Conservation (phyloP, 2,797 vertebrate genomes). For the Harpagifer antarcticus region DNA sequence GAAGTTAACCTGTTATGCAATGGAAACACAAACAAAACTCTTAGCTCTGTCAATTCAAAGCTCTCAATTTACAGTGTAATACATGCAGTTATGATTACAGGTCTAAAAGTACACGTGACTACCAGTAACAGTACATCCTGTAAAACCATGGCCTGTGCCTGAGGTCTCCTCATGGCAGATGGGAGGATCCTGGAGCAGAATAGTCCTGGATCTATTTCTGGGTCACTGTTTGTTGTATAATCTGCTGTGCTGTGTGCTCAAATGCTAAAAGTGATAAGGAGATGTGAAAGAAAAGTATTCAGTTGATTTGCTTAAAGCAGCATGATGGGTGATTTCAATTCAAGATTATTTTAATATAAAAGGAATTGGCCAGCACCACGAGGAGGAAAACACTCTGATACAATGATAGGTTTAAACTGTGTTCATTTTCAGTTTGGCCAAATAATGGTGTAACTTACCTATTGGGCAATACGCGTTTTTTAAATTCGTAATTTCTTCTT, state of each 20-base stretch:
- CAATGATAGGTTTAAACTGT: background rate
- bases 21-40: slow-evolving; percentile 38
- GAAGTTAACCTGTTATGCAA: slow-evolving; percentile 46
- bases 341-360: slow-evolving; percentile 29
- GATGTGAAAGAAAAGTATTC: slow-evolving; percentile 3
- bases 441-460: background rate
- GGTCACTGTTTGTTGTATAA: slow-evolving; percentile 59
- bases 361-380: background rate
- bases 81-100: background rate
- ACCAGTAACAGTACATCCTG: slow-evolving; percentile 4
- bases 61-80: background rate
- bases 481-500: background rate
- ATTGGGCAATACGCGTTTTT: too few species aligned
- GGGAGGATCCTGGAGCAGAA: slow-evolving; percentile 64
- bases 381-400: background rate
- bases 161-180: slow-evolving; percentile 65
- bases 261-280: background rate
- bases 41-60: slow-evolving; percentile 1
- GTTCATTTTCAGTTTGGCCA: slow-evolving; percentile 5
- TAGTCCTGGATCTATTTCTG: slow-evolving; percentile 61
- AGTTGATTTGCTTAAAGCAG: slow-evolving; percentile 1
- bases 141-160: slow-evolving; percentile 35
- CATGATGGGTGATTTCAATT: slow-evolving; percentile 4
- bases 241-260: slow-evolving; percentile 22
- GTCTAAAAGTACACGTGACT: slow-evolving; percentile 10